Evolutionary conservation across 2,888 invertebrate species (phyloP).

Genomic region (Phengaris arion): DNA sequence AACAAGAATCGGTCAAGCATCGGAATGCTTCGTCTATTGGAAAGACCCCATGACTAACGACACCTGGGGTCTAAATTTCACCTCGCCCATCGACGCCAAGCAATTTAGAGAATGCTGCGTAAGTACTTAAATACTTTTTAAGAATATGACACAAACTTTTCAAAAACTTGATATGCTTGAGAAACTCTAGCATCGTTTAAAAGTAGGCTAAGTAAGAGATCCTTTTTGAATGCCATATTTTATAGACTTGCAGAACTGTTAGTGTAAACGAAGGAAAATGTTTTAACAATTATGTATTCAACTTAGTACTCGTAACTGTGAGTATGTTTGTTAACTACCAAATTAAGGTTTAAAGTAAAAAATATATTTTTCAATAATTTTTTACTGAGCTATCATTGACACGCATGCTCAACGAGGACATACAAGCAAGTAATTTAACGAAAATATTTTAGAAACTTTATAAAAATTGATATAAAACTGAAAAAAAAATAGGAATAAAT

Average conservation of each 20-base stretch:
- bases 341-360: too few relatives aligned
- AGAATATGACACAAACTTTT: slow-evolving; percentile 1
- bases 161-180: neutral
- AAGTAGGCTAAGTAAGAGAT: neutral
- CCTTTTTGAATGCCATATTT: neutral
- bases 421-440: slow-evolving; percentile 7
- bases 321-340: too few relatives aligned
- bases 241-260: neutral
- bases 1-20: slow-evolving; percentile 97
- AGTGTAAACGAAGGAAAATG: neutral
- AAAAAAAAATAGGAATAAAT: neutral
- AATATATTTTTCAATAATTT: too few relatives aligned
- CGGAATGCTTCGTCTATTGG: slow-evolving; percentile 99
- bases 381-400: neutral
- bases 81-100: slow-evolving; percentile 97
- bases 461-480: neutral
- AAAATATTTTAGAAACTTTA: neutral
- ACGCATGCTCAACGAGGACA: slow-evolving; percentile 2
- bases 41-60: slow-evolving; percentile 97
- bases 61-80: slow-evolving; percentile 99
- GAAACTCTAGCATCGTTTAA: neutral
- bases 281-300: neutral
- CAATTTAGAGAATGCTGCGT: slow-evolving; percentile 98
- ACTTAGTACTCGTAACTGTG: too few relatives aligned
- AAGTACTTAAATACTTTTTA: slow-evolving; percentile 75